These are phyloP conservation scores for Seladonia tumulorum DNA, from an alignment of 2,888 invertebrate species.

Conservation along the genomic window DNA sequence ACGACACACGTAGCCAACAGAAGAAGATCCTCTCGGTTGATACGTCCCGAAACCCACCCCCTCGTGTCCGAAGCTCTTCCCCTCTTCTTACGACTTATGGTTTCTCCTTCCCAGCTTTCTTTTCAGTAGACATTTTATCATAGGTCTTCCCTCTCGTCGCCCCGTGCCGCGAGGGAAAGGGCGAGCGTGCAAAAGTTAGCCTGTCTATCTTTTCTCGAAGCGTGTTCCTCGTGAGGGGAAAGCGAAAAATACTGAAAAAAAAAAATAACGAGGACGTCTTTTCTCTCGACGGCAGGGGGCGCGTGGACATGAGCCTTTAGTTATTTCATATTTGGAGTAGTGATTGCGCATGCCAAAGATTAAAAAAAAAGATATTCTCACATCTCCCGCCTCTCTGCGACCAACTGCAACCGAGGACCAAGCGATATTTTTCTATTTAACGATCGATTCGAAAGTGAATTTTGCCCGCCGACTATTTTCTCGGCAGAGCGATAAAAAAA, in stretches of 20 bases:
- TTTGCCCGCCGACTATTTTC: constrained; percentile 70
- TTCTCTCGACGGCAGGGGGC: constrained; percentile 68
- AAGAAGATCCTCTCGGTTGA: constrained; percentile 45
- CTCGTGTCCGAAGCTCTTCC: constrained; percentile 31
- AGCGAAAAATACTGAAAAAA: not conserved
- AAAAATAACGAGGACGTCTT: constrained; percentile 13
- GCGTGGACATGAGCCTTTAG: constrained; percentile 83
- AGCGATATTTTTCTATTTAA: constrained; percentile 74
- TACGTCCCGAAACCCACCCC: constrained; percentile 25
- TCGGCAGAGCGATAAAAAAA: constrained; percentile 66
- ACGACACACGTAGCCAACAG: constrained; percentile 46
- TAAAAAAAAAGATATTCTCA: constrained; percentile 80
- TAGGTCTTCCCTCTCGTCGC: constrained; percentile 80
- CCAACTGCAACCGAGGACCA: constrained; percentile 81
- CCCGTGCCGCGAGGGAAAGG: constrained; percentile 75
- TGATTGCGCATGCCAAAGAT: constrained; percentile 83
- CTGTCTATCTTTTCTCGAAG: not conserved
- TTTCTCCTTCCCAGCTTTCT: constrained; percentile 74
- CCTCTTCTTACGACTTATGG: constrained; percentile 69
- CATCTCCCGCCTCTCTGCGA: constrained; percentile 84
- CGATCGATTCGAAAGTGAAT: constrained; percentile 69
- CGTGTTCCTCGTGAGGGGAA: not conserved
- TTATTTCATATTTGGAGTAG: constrained; percentile 84
- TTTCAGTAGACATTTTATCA: constrained; percentile 80
- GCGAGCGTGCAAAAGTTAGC: constrained; percentile 14